Conservation (phyloP, 2,797 vertebrate genomes). For the Characodon lateralis region DNA sequence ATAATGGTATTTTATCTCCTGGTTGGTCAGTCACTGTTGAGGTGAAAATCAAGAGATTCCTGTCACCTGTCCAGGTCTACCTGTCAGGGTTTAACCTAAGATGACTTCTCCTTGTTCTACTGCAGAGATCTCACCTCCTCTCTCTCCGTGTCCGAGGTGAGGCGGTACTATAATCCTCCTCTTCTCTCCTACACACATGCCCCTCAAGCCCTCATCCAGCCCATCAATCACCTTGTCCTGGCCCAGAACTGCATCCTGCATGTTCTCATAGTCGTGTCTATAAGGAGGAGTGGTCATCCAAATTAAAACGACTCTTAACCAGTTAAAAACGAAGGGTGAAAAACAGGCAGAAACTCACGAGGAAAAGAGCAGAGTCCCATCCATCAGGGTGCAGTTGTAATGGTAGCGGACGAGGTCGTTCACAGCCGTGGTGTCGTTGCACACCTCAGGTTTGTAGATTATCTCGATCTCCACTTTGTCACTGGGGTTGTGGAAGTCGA, state of each 20-base stretch:
- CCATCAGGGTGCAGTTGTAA: constrained; percentile 94
- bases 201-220: constrained; percentile 85
- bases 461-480: constrained; percentile 85
- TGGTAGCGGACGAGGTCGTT: constrained; percentile 91
- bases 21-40: neutral
- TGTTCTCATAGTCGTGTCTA: constrained; percentile 83
- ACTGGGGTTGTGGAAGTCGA: constrained; percentile 94
- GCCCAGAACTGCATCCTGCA: constrained; percentile 88
- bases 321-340: neutral
- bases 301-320: neutral
- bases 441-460: constrained; percentile 79
- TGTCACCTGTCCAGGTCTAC: neutral
- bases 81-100: neutral
- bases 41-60: neutral
- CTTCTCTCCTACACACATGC: constrained; percentile 92
- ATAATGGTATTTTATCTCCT: neutral
- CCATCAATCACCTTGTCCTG: constrained; percentile 93
- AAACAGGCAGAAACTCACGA: constrained; percentile 71
- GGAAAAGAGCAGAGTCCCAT: constrained; percentile 91
- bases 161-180: constrained; percentile 87
- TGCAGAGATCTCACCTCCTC: constrained; percentile 83
- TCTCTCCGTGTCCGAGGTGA: constrained; percentile 93
- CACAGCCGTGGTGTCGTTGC: constrained; percentile 82
- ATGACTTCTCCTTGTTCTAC: too few relatives aligned
- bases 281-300: neutral